These are phyloP conservation scores for Micropoecilia bifurca DNA, from an alignment of 2,797 vertebrate genomes.

Conservation along the genomic window DNA sequence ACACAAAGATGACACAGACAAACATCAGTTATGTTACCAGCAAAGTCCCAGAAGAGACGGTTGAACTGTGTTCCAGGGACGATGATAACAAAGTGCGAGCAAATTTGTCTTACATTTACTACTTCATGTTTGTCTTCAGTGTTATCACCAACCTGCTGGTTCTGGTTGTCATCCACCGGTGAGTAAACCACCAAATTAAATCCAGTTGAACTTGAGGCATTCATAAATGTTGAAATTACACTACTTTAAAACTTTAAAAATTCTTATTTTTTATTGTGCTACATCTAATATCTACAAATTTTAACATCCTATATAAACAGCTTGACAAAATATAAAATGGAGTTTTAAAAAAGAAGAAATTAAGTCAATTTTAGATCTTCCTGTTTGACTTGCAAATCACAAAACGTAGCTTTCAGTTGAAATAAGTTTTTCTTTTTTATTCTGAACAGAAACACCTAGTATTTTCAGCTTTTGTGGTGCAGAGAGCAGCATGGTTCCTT, in stretches of 20 bases:
- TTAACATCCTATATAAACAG: background rate
- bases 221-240: too few species aligned
- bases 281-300: background rate
- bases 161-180: slow-evolving; percentile 76
- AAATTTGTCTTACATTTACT: slow-evolving; percentile 70
- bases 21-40: background rate
- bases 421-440: background rate
- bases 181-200: slow-evolving; percentile 28
- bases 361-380: background rate
- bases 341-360: background rate
- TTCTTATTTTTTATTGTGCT: too few species aligned
- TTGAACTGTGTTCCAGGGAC: background rate
- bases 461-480: background rate
- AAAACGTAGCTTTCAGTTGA: background rate
- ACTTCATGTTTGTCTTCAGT: slow-evolving; percentile 76
- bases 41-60: rapidly evolving
- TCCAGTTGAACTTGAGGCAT: background rate
- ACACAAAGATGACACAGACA: slow-evolving; percentile 7
- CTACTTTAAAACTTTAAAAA: too few species aligned
- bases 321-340: background rate
- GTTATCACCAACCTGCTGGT: slow-evolving; percentile 77
- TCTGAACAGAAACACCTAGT: background rate
- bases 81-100: slow-evolving; percentile 46
- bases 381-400: background rate
- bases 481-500: background rate